A percentile compares a stretch with the other conserved stretches of the same genome.
phyloP scores from a whole-genome alignment of 2,888 invertebrate species.

The Dorcus hopei region DNA sequence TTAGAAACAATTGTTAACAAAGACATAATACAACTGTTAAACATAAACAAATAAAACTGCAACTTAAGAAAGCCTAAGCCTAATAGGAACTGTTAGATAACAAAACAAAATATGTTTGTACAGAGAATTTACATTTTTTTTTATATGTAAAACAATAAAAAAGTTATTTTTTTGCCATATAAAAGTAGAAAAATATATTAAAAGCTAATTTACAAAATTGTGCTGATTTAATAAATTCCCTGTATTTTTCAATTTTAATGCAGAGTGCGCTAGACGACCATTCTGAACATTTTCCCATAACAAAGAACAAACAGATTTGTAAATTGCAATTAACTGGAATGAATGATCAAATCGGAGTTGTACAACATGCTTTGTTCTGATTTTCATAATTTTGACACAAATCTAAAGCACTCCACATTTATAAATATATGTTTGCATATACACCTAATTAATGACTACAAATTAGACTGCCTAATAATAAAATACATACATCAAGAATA shows the following conservation, averaged over 20 bases:
- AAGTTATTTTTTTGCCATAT: neutral
- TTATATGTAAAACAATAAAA: neutral
- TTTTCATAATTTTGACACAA: too few relatives aligned
- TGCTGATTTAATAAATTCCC: neutral
- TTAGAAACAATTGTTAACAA: neutral
- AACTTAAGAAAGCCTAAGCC: conserved; percentile 1
- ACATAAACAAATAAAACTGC: neutral
- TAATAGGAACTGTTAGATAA: conserved; percentile 1
- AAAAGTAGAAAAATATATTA: conserved; percentile 5
- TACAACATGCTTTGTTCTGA: too few relatives aligned
- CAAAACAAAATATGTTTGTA: neutral
- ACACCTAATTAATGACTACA: too few relatives aligned
- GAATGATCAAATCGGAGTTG: too few relatives aligned
- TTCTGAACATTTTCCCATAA: neutral
- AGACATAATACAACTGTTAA: neutral
- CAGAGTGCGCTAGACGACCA: neutral
- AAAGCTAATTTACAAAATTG: conserved; percentile 1
- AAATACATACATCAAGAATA: too few relatives aligned
- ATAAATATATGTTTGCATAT: too few relatives aligned
- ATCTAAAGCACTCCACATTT: too few relatives aligned
- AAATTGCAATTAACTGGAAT: too few relatives aligned
- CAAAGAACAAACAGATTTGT: neutral
- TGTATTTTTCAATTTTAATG: neutral
- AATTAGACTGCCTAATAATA: too few relatives aligned
- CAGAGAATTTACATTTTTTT: neutral